These are phyloP conservation scores for Pristis pectinata DNA, from an alignment of 2,797 vertebrate genomes.

Conservation along the genomic window DNA sequence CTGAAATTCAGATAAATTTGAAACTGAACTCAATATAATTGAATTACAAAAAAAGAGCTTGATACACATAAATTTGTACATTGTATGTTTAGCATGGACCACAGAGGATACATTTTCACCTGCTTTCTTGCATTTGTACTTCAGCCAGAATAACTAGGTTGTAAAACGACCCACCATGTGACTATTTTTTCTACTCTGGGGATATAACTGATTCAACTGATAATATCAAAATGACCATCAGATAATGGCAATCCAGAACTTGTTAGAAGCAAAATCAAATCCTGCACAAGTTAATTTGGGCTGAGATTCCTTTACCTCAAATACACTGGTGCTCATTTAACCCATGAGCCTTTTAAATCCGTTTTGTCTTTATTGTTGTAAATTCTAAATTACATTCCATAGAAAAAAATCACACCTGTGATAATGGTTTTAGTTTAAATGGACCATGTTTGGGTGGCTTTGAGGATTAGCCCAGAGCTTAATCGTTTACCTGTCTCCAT, in stretches of 20 bases:
- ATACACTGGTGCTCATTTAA: neutral
- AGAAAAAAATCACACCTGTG: slow-evolving; percentile 26
- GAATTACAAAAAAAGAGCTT: neutral
- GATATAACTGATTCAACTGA: neutral
- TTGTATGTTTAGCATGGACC: too few relatives aligned
- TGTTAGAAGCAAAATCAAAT: neutral
- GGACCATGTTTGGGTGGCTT: neutral
- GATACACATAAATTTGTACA: too few relatives aligned
- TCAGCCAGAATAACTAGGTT: neutral
- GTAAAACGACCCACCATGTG: neutral
- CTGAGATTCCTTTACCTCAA: neutral
- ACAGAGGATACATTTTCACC: too few relatives aligned
- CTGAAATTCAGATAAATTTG: too few relatives aligned
- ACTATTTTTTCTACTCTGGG: neutral
- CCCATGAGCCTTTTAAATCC: neutral
- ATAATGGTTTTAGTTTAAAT: slow-evolving; percentile 6
- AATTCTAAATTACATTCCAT: slow-evolving; percentile 17
- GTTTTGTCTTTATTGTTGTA: neutral
- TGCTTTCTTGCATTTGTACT: neutral
- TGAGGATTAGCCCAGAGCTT: slow-evolving; percentile 17
- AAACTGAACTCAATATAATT: too few relatives aligned
- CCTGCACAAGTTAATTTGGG: neutral
- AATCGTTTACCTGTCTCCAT: neutral
- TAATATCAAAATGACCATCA: neutral
- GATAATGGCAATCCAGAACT: neutral